phyloP scores from a whole-genome alignment of 2,888 invertebrate species.

The Caenorhabditis zanzibari region DNA sequence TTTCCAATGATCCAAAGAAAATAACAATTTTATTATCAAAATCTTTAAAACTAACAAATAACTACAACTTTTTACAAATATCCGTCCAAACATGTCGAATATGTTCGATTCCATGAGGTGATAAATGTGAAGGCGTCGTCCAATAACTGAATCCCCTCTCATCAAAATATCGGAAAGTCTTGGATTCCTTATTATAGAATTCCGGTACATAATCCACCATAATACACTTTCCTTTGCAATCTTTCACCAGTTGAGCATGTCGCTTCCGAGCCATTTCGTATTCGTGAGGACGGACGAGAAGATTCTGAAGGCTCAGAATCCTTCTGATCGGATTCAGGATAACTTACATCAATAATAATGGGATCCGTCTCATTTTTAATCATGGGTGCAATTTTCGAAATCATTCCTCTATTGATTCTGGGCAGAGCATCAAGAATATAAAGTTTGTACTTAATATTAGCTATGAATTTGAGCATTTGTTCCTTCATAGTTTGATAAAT shows the following conservation, averaged over 20 bases:
- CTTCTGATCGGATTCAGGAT: too few relatives aligned
- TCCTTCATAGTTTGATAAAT: slow-evolving; percentile 42
- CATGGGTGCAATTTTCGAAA: neutral
- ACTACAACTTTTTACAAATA: slow-evolving; percentile 37
- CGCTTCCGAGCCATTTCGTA: slow-evolving; percentile 39
- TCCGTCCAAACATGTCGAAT: slow-evolving; percentile 51
- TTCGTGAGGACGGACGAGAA: neutral
- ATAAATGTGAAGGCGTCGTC: slow-evolving; percentile 18
- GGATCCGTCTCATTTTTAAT: slow-evolving; percentile 15
- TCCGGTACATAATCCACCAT: slow-evolving; percentile 40
- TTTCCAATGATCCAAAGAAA: too few relatives aligned
- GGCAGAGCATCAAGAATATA: slow-evolving; percentile 31
- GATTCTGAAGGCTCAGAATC: slow-evolving; percentile 10
- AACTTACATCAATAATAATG: neutral
- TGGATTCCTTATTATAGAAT: slow-evolving; percentile 41
- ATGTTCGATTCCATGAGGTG: slow-evolving; percentile 43
- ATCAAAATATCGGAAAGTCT: slow-evolving; percentile 50
- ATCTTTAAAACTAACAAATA: too few relatives aligned
- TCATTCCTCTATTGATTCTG: neutral
- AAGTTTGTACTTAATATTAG: slow-evolving; percentile 26
- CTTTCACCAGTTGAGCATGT: slow-evolving; percentile 26
- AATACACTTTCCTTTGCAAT: too few relatives aligned
- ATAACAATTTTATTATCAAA: too few relatives aligned
- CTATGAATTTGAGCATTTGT: slow-evolving; percentile 25
- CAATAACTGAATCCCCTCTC: slow-evolving; percentile 44